Percentiles rank a stretch among this genome's conserved stretches.
phyloP scores from a whole-genome alignment of 1,140 invertebrate genomes.

The Drosophila saltans region DNA sequence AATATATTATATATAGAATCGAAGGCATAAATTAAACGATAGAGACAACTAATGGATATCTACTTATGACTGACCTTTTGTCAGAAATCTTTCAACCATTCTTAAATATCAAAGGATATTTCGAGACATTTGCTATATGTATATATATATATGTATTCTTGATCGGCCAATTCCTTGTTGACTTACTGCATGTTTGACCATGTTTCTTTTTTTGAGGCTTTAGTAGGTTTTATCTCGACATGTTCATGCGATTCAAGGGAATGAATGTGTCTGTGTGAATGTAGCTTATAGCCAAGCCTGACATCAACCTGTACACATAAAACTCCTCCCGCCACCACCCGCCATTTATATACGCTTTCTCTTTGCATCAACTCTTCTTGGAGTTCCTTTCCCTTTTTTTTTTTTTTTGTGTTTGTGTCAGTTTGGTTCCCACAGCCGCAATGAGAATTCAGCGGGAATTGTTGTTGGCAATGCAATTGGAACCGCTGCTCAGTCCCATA shows the following conservation, averaged over 20 bases:
- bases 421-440: constrained; percentile 19
- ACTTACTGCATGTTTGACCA: neutral
- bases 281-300: constrained; percentile 3
- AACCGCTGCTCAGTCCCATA: constrained; percentile 31
- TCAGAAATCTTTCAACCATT: no score
- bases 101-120: no score
- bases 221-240: neutral
- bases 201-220: neutral
- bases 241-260: constrained; percentile 2
- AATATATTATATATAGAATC: no score
- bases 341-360: neutral
- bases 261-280: neutral
- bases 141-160: no score
- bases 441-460: constrained; percentile 44
- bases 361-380: neutral
- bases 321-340: neutral
- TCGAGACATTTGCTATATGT: no score
- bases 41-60: no score
- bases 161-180: neutral
- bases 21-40: no score
- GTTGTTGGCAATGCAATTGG: constrained; percentile 34
- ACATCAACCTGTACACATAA: neutral
- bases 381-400: neutral
- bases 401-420: constrained; percentile 2
- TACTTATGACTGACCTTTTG: no score